Conservation (phyloP, 2,888 invertebrate species). For the Chrysopilus asiliformis region DNA sequence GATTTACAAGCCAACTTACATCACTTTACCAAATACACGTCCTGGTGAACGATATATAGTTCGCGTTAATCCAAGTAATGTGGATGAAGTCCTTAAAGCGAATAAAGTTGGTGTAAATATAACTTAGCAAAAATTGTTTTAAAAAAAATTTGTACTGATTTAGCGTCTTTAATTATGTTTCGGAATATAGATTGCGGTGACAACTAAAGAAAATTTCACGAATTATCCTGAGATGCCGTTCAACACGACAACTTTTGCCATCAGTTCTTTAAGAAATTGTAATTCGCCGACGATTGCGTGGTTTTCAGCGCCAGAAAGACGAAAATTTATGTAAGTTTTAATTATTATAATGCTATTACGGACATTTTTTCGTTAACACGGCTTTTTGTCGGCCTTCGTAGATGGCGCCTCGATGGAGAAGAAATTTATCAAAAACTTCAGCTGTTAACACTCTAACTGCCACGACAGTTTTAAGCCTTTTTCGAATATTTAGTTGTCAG, state of each 20-base stretch:
- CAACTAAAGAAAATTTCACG: constrained; percentile 36
- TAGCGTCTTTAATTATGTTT: too few relatives aligned
- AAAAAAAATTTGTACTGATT: background rate
- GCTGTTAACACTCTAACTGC: too few relatives aligned
- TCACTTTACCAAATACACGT: constrained; percentile 29
- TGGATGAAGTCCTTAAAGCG: constrained; percentile 38
- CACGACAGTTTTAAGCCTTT: too few relatives aligned
- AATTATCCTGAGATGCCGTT: constrained; percentile 41
- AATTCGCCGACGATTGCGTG: constrained; percentile 42
- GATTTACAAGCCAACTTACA: constrained; percentile 38
- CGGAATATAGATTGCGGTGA: constrained; percentile 37
- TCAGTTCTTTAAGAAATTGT: constrained; percentile 37
- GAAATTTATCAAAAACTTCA: too few relatives aligned
- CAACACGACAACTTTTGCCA: constrained; percentile 39
- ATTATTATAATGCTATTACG: too few relatives aligned
- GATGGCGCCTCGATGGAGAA: too few relatives aligned
- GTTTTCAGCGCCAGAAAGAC: constrained; percentile 40
- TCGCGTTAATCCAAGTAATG: constrained; percentile 38
- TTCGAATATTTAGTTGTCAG: too few relatives aligned
- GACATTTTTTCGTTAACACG: too few relatives aligned
- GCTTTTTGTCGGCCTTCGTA: too few relatives aligned
- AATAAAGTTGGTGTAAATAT: constrained; percentile 39
- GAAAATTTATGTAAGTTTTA: constrained; percentile 27
- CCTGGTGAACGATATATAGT: constrained; percentile 39
- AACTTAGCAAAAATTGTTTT: background rate